Conservation (phyloP, 2,888 invertebrate genomes). For the Pristionchus fissidentatus region DNA sequence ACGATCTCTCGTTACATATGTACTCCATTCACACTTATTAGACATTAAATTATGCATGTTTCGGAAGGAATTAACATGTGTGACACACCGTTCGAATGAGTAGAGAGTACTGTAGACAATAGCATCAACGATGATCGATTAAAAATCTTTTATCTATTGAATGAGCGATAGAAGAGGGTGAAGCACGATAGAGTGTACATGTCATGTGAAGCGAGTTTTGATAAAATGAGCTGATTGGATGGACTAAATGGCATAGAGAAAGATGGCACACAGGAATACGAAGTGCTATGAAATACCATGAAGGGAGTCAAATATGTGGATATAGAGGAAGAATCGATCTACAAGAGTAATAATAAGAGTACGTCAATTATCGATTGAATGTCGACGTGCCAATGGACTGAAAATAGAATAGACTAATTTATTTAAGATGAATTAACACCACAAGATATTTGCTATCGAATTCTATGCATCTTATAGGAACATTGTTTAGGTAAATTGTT, state of each 20-base stretch:
- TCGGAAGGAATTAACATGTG: neutral
- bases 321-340: neutral
- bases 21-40: neutral
- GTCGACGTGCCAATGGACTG: constrained; percentile 48
- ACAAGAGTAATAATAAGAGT: neutral
- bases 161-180: constrained; percentile 31
- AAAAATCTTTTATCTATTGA: constrained; percentile 10
- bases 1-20: constrained; percentile 17
- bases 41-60: neutral
- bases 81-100: neutral
- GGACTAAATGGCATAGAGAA: neutral
- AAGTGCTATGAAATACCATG: constrained; percentile 14
- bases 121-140: neutral
- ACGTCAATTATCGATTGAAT: constrained; percentile 39
- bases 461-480: too few relatives aligned
- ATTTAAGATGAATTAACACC: too few relatives aligned
- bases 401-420: neutral
- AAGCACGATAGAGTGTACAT: constrained; percentile 23
- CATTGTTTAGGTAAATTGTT: too few relatives aligned
- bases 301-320: constrained; percentile 14
- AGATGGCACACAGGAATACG: constrained; percentile 17
- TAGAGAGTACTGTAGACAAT: neutral
- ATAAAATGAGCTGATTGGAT: constrained; percentile 12
- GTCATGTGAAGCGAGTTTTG: constrained; percentile 36
- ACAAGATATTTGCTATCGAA: too few relatives aligned